These are phyloP conservation scores for Scalopus aquaticus DNA, from an alignment of 2,113 vertebrate genomes.

Conservation along the genomic window DNA sequence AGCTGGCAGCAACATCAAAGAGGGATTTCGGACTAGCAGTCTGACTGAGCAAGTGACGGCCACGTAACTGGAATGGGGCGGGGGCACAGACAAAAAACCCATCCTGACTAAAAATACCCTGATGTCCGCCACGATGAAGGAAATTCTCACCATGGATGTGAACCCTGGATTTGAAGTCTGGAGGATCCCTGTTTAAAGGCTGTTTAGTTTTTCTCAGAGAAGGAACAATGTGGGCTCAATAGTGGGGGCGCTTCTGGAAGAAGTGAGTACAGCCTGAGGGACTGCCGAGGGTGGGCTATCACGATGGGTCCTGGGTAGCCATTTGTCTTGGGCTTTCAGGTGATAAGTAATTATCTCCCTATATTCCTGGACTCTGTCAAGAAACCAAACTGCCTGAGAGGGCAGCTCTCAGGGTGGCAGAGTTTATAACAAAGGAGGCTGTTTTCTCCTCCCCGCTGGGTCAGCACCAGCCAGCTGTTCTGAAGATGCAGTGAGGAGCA, in stretches of 20 bases:
- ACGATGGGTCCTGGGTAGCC: not conserved
- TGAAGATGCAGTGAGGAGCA: not conserved
- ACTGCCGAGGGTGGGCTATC: not conserved
- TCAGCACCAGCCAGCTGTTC: not conserved
- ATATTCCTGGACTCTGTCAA: conserved; percentile 43
- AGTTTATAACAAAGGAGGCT: not conserved
- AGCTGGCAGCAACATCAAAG: conserved; percentile 72
- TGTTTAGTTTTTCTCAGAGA: conserved; percentile 38
- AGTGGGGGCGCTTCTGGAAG: not conserved
- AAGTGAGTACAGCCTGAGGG: not conserved
- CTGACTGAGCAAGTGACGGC: conserved; percentile 52
- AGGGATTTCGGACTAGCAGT: conserved; percentile 59
- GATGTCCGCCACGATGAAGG: conserved; percentile 31
- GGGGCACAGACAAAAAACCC: not conserved
- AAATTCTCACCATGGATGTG: conserved; percentile 41
- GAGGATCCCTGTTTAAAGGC: conserved; percentile 18
- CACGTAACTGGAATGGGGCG: conserved; percentile 35
- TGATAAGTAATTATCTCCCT: not conserved
- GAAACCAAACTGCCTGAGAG: not conserved
- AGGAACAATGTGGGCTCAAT: not conserved
- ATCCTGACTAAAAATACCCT: conserved; percentile 59
- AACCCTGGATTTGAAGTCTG: conserved; percentile 35
- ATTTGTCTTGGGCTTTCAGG: conserved; percentile 3
- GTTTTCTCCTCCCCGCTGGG: not conserved
- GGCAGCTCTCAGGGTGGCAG: not conserved